These are phyloP conservation scores for Castor canadensis DNA, from an alignment of 2,113 vertebrate genomes.

Conservation along the genomic window DNA sequence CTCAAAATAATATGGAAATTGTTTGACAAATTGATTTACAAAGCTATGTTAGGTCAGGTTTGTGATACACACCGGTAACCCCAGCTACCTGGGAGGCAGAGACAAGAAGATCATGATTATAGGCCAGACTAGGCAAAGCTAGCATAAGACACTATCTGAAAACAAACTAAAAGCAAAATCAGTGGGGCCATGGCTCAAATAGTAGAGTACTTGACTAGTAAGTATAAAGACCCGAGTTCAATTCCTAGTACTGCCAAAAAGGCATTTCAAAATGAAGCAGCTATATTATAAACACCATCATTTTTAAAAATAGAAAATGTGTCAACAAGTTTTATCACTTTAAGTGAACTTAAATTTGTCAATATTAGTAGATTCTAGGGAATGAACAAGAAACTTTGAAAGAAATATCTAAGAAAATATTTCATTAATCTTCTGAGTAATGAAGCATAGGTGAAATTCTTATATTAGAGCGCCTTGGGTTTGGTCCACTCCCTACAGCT, in stretches of 20 bases:
- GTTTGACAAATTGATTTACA: constrained; percentile 8
- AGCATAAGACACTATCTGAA: too few species aligned
- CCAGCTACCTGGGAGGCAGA: too few species aligned
- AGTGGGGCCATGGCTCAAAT: too few species aligned
- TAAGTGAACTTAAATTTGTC: not conserved
- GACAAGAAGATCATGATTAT: too few species aligned
- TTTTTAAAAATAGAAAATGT: not conserved
- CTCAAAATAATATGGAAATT: constrained; percentile 1
- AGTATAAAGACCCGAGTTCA: not conserved
- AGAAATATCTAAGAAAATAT: not conserved
- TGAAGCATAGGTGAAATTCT: not conserved
- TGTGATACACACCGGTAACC: too few species aligned
- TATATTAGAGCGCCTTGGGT: not conserved
- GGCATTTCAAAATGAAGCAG: not conserved
- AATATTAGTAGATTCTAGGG: not conserved
- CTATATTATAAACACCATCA: not conserved
- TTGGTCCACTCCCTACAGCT: not conserved
- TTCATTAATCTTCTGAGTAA: not conserved
- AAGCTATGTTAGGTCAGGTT: not conserved
- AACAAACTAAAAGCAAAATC: too few species aligned
- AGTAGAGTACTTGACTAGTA: too few species aligned
- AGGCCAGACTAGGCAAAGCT: too few species aligned
- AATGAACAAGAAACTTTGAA: not conserved
- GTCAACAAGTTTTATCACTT: not conserved
- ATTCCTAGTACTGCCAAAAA: too few species aligned